Percentiles rank a stretch among this genome's conserved stretches.
These are phyloP conservation scores for Vireo altiloquus DNA, from an alignment of 2,113 vertebrate genomes.

Conservation along the genomic window DNA sequence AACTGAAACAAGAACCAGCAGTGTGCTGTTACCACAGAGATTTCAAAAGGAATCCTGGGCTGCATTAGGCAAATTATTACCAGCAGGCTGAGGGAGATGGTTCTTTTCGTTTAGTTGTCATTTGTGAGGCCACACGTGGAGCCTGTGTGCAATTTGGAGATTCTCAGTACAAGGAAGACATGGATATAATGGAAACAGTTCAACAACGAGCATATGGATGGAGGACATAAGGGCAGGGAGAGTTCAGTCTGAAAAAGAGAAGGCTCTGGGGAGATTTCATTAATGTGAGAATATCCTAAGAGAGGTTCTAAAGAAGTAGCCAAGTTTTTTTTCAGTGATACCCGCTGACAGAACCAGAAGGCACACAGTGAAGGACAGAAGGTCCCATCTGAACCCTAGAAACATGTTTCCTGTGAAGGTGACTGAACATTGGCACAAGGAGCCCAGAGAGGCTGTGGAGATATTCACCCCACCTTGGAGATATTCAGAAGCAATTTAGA, in stretches of 20 bases:
- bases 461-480: background rate
- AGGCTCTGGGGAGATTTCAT: background rate
- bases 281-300: background rate
- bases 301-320: background rate
- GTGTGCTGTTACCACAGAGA: background rate
- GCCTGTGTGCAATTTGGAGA: background rate
- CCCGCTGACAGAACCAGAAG: background rate
- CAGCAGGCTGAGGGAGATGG: background rate
- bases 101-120: background rate
- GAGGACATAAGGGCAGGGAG: background rate
- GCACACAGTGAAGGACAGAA: background rate
- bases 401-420: background rate
- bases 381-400: fast-evolving
- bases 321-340: background rate
- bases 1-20: background rate
- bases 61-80: background rate
- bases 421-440: background rate
- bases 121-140: fast-evolving
- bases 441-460: background rate
- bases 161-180: background rate
- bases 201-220: background rate
- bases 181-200: background rate
- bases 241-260: background rate
- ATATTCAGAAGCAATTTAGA: background rate
- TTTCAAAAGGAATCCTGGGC: background rate